phyloP scores from a whole-genome alignment of 2,888 invertebrate genomes.

The Apodemia duryi region DNA sequence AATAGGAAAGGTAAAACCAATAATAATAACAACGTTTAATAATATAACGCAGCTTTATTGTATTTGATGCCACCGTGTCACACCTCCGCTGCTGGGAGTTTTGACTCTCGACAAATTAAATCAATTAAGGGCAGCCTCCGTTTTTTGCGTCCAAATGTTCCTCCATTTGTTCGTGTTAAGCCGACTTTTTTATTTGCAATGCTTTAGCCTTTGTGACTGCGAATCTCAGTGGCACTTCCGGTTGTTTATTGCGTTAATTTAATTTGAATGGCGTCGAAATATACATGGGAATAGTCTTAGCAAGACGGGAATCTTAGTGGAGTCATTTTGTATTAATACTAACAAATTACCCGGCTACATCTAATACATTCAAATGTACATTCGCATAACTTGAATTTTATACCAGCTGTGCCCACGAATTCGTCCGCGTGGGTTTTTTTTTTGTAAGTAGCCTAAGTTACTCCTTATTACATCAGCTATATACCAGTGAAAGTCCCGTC shows the following conservation, averaged over 20 bases:
- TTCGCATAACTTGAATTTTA: too few species aligned
- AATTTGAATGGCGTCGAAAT: slow-evolving; percentile 27
- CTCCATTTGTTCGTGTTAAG: slow-evolving; percentile 63
- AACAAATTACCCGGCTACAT: not conserved
- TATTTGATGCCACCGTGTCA: slow-evolving; percentile 34
- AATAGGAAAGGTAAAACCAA: too few species aligned
- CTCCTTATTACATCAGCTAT: too few species aligned
- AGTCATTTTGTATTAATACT: not conserved
- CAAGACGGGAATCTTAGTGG: slow-evolving; percentile 8
- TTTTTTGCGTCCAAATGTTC: slow-evolving; percentile 57
- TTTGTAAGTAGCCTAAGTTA: too few species aligned
- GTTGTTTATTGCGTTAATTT: slow-evolving; percentile 32
- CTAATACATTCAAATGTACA: not conserved
- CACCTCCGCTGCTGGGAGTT: slow-evolving; percentile 46
- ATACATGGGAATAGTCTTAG: slow-evolving; percentile 28
- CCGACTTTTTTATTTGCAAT: slow-evolving; percentile 48
- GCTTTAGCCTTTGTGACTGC: slow-evolving; percentile 32
- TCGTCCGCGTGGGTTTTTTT: too few species aligned
- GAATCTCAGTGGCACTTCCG: slow-evolving; percentile 27
- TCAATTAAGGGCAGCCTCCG: slow-evolving; percentile 64
- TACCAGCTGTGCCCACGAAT: too few species aligned
- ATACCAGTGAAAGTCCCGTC: too few species aligned
- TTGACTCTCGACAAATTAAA: slow-evolving; percentile 74
- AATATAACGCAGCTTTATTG: slow-evolving; percentile 26
- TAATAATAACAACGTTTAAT: not conserved